Evolutionary conservation across 2,797 vertebrate genomes (phyloP).

Genomic region (Arremon brunneinucha): DNA sequence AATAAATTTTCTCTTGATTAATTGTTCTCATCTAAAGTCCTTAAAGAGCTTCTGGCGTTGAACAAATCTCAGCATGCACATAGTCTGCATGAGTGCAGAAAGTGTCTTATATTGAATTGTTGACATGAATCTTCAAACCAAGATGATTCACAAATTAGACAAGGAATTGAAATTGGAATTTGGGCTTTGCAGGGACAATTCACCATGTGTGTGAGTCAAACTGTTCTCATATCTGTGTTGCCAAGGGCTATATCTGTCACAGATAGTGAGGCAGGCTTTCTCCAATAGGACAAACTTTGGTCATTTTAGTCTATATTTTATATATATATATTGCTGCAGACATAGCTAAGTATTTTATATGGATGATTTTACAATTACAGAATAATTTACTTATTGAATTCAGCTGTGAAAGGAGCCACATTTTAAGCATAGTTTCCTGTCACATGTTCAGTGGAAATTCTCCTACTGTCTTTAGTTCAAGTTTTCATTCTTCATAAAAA

Average conservation of each 20-base stretch:
- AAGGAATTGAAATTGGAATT: not conserved
- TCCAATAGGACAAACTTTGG: not conserved
- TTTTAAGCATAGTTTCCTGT: not conserved
- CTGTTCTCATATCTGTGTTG: not conserved
- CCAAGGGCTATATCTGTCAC: not conserved
- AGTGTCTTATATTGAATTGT: not conserved
- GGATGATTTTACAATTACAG: not conserved
- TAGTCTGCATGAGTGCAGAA: not conserved
- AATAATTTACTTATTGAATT: not conserved
- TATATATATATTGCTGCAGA: not conserved
- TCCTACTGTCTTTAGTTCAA: not conserved
- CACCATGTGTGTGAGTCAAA: not conserved
- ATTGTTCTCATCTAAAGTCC: not conserved
- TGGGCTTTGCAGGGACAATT: not conserved
- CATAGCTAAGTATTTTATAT: not conserved
- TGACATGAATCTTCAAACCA: not conserved
- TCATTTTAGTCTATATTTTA: not conserved
- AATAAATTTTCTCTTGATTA: slow-evolving; percentile 15
- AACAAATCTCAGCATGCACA: not conserved
- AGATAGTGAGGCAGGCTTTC: not conserved
- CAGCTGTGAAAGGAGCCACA: not conserved
- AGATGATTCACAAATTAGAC: not conserved
- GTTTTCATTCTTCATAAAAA: not conserved
- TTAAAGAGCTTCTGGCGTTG: not conserved
- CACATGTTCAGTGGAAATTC: not conserved